Percentiles rank a stretch among this genome's conserved stretches.
Conservation (phyloP, 2,797 vertebrate genomes). For the Enteromius thamalakanensis region DNA sequence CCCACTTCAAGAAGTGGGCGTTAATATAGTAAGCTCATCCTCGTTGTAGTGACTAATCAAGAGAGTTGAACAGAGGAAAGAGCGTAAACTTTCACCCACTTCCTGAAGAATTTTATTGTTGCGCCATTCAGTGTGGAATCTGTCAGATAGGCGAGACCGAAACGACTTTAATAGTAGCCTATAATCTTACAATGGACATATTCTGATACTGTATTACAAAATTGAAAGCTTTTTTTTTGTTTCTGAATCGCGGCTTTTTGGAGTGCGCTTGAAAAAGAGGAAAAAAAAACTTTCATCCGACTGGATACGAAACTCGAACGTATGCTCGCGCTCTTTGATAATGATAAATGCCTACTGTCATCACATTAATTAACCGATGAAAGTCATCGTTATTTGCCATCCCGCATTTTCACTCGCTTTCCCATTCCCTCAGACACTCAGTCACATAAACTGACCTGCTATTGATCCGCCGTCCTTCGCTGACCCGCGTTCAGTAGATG, state of each 20-base stretch:
- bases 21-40: background rate
- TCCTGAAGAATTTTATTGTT: slow-evolving; percentile 28
- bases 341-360: background rate
- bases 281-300: background rate
- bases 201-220: background rate
- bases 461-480: slow-evolving; percentile 24
- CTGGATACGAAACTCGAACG: background rate
- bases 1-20: background rate
- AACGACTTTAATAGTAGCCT: background rate
- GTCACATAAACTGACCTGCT: slow-evolving; percentile 22
- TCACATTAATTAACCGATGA: background rate
- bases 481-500: slow-evolving; percentile 5
- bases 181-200: background rate
- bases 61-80: slow-evolving; percentile 2
- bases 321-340: background rate
- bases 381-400: background rate
- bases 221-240: background rate
- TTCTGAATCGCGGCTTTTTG: background rate
- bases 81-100: slow-evolving; percentile 44
- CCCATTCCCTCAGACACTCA: background rate
- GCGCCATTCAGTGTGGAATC: slow-evolving; percentile 22
- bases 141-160: background rate
- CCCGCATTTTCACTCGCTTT: too few species aligned
- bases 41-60: slow-evolving; percentile 5
- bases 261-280: background rate